These are phyloP conservation scores for Sitta europaea DNA, from an alignment of 2,113 vertebrate species.

Conservation along the genomic window DNA sequence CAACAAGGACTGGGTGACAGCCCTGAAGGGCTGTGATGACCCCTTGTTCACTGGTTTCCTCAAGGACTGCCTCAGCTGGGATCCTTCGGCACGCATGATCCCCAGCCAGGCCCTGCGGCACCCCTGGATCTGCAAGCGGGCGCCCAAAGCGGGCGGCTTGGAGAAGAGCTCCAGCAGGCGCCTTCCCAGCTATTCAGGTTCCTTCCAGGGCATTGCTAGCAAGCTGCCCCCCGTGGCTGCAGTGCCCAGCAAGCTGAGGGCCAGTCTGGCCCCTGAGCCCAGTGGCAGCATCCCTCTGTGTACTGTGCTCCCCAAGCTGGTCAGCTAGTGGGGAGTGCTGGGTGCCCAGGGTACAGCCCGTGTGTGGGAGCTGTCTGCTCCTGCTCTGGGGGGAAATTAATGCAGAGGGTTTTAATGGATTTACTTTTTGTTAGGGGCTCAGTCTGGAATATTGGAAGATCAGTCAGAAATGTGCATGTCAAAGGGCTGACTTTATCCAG, in stretches of 20 bases:
- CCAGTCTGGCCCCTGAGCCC: constrained; percentile 84
- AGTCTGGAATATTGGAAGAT: constrained; percentile 26
- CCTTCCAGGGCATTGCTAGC: constrained; percentile 86
- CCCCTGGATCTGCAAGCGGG: constrained; percentile 89
- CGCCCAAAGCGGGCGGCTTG: constrained; percentile 75
- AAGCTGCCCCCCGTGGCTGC: constrained; percentile 80
- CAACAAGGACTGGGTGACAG: constrained; percentile 89
- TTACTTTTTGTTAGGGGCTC: constrained; percentile 55
- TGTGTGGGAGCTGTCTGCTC: constrained; percentile 21
- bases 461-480: constrained; percentile 26
- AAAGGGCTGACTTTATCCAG: constrained; percentile 71
- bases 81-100: constrained; percentile 87
- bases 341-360: not conserved
- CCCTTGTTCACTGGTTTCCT: constrained; percentile 92
- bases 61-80: constrained; percentile 96
- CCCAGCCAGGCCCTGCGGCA: constrained; percentile 90
- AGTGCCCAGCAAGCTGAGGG: constrained; percentile 86
- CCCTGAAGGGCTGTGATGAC: constrained; percentile 92
- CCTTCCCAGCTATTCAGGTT: constrained; percentile 79
- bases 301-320: constrained; percentile 92
- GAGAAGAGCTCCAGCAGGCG: constrained; percentile 83
- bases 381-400: not conserved
- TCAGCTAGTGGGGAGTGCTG: constrained; percentile 73
- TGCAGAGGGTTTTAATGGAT: constrained; percentile 31
- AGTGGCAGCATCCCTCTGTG: constrained; percentile 85